Evolutionary conservation across 2,113 vertebrate species (phyloP).

Genomic region (Oxyura jamaicensis): DNA sequence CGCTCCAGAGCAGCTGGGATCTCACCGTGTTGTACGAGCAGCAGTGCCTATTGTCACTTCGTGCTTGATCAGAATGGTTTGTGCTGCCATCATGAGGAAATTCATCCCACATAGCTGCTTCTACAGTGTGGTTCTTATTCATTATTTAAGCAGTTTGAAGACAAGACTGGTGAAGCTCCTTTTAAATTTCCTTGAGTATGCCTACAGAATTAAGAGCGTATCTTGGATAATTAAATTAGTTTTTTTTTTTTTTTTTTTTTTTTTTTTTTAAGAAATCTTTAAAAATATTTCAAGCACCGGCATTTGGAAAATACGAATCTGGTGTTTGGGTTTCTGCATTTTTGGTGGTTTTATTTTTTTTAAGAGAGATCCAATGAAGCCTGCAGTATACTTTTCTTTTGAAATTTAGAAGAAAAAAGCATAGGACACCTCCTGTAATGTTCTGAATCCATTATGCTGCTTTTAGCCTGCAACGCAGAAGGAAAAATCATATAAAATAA

Average conservation of each 20-base stretch:
- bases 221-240: neutral
- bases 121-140: neutral
- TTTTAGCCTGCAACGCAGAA: neutral
- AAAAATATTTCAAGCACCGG: neutral
- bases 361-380: neutral
- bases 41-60: neutral
- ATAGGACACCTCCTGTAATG: neutral
- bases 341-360: neutral
- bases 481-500: neutral
- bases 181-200: neutral
- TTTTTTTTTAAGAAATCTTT: neutral
- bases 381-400: neutral
- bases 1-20: neutral
- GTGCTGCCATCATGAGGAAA: slow-evolving; percentile 75
- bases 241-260: too few species aligned
- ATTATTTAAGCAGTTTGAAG: neutral
- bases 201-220: neutral
- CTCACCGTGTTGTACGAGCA: neutral
- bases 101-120: neutral
- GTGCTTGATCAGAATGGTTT: neutral
- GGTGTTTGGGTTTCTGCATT: neutral
- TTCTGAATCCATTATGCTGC: neutral
- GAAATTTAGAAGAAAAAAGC: neutral
- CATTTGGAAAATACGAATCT: neutral
- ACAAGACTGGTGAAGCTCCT: neutral